phyloP scores from a whole-genome alignment of 2,797 vertebrate species.

The Pantherophis vulpinus region DNA sequence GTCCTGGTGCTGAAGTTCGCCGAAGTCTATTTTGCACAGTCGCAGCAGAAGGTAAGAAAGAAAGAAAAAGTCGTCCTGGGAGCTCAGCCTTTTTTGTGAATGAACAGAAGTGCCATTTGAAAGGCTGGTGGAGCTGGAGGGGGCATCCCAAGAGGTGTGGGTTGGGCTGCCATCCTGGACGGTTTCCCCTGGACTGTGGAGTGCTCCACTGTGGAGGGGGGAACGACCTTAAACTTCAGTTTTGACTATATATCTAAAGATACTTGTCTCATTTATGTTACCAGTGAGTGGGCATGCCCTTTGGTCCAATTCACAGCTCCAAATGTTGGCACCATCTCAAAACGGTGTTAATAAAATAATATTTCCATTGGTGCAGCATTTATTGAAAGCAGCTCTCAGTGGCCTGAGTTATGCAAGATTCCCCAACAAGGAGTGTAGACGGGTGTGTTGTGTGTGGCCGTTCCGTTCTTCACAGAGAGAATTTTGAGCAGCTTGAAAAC shows the following conservation, averaged over 20 bases:
- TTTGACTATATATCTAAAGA: background rate
- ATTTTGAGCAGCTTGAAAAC: too few relatives aligned
- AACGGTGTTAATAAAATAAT: too few relatives aligned
- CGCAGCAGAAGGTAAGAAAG: constrained; percentile 93
- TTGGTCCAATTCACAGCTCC: background rate
- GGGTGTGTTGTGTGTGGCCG: background rate
- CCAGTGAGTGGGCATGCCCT: background rate
- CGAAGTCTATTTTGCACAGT: constrained; percentile 98
- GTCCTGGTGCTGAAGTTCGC: constrained; percentile 96
- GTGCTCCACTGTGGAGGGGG: background rate
- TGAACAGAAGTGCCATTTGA: background rate
- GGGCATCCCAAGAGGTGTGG: background rate
- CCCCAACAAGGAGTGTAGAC: background rate
- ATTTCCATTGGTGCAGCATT: background rate
- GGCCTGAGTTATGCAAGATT: background rate
- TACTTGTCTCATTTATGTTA: background rate
- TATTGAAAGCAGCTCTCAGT: background rate
- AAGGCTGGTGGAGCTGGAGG: background rate
- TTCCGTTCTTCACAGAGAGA: background rate
- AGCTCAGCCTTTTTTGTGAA: background rate
- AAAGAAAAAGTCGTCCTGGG: background rate
- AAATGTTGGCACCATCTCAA: background rate
- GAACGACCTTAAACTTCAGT: background rate
- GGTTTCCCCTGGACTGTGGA: background rate
- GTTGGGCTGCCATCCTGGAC: background rate